These are phyloP conservation scores for Bembecia ichneumoniformis DNA, from an alignment of 2,888 invertebrate genomes.

Conservation along the genomic window DNA sequence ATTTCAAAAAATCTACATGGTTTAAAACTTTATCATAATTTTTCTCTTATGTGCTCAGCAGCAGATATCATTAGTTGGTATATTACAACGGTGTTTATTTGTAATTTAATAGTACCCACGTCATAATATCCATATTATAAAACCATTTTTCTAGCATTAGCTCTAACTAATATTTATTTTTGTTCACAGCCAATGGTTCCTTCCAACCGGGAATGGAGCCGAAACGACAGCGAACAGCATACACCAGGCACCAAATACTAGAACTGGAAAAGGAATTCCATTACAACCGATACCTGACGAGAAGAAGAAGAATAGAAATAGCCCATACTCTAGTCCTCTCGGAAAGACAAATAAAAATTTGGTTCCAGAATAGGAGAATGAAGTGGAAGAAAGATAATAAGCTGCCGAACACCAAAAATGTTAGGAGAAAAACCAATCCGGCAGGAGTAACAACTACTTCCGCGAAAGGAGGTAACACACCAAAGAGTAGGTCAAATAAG, in stretches of 20 bases:
- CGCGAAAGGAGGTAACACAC: slow-evolving; percentile 69
- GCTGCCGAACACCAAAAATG: slow-evolving; percentile 86
- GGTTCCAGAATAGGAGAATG: slow-evolving; percentile 90
- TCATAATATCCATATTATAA: too few relatives aligned
- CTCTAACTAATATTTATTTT: slow-evolving; percentile 19
- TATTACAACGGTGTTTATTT: too few relatives aligned
- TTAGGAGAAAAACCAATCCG: slow-evolving; percentile 82
- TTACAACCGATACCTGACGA: slow-evolving; percentile 95
- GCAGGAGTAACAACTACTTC: slow-evolving; percentile 77
- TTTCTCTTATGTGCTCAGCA: too few relatives aligned
- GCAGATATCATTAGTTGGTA: too few relatives aligned
- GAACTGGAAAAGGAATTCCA: slow-evolving; percentile 98
- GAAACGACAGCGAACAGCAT: slow-evolving; percentile 95
- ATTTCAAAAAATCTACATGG: too few relatives aligned
- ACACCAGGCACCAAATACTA: slow-evolving; percentile 97
- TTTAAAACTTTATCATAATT: too few relatives aligned
- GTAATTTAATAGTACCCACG: too few relatives aligned
- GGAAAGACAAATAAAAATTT: slow-evolving; percentile 89
- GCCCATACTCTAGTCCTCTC: slow-evolving; percentile 95
- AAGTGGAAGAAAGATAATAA: slow-evolving; percentile 86
- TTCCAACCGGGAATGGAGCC: slow-evolving; percentile 95
- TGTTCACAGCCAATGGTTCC: slow-evolving; percentile 85
- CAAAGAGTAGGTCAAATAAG: slow-evolving; percentile 77
- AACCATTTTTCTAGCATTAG: background rate
- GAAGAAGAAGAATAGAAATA: slow-evolving; percentile 96